Evolutionary conservation across 2,797 vertebrate species (phyloP), one percentile per base, ranked within the genome.

Genomic region (Streptopelia turtur): DNA sequence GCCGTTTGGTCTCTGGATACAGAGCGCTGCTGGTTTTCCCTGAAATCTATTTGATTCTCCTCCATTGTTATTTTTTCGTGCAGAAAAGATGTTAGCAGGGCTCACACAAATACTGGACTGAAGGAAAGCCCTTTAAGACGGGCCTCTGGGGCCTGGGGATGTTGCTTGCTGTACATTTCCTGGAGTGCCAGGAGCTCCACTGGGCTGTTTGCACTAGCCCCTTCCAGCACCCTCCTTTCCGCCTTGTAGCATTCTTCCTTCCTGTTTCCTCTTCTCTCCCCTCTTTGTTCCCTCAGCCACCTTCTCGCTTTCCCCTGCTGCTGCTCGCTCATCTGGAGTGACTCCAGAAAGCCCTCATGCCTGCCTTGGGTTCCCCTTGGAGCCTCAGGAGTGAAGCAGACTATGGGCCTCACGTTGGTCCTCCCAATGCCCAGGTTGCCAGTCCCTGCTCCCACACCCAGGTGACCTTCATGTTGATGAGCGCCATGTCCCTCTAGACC

Each of bases 251-350:
- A 1, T 60, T 64, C 65, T 75, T 69, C 21, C 23, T 82, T 47
- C n/a, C 17, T 0, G 0, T 56, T 60, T 11, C 20, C 43, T 55
- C 18, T 80, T 13, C 11, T 60, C 25, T 39, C 24, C 8, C 20
- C 24, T 69, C 33, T 45, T 33, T 3, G 0, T 70, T 70, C 33
- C 55, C 28, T 70, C 21, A 24, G 43, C 59, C 31, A 23, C 39
- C 28, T 84, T 87, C 9, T 8, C 3, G 0, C n/a, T 75, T 79
- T 30, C 37, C 30, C 70, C 25, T 56, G n/a, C n/a, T n/a, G 11
- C 35, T 31, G 30, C 49, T 50, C 31, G 57, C 35, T 56, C 7
- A 17, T 20, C 39, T 41, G n/a, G 28, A 52, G 45, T n/a, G 33
- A n/a, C 49, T 53, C 33, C 49, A 63, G 64, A 59, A 49, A 7